A percentile compares a stretch with the other conserved stretches of the same genome.
These are phyloP conservation scores for Agrochola circellaris DNA, from an alignment of 2,888 invertebrate genomes.

Conservation along the genomic window DNA sequence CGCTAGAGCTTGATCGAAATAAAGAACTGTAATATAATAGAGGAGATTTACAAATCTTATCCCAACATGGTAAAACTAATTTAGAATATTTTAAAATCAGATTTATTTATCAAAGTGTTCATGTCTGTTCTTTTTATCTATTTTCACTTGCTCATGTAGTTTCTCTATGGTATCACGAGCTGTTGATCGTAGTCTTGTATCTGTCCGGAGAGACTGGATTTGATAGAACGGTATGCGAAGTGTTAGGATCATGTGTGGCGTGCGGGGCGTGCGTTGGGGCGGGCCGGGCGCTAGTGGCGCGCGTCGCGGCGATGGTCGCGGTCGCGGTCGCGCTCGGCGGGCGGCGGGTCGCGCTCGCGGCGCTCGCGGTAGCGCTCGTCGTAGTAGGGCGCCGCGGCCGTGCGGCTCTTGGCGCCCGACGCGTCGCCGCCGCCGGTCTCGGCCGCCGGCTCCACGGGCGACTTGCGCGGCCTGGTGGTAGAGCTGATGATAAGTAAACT, in stretches of 20 bases:
- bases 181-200: background rate
- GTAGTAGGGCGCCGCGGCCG: slow-evolving; percentile 93
- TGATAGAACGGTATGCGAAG: background rate
- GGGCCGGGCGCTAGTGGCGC: slow-evolving; percentile 34
- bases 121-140: slow-evolving; percentile 9
- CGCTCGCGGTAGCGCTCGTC: slow-evolving; percentile 95
- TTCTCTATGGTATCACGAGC: background rate
- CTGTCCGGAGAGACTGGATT: background rate
- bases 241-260: background rate
- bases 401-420: slow-evolving; percentile 89
- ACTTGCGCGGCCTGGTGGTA: slow-evolving; percentile 90
- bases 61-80: slow-evolving; percentile 21
- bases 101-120: slow-evolving; percentile 25
- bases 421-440: slow-evolving; percentile 88
- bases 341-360: slow-evolving; percentile 91
- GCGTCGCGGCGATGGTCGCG: slow-evolving; percentile 85
- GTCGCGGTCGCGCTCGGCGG: slow-evolving; percentile 90
- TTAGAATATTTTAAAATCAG: slow-evolving; percentile 6
- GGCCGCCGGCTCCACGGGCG: slow-evolving; percentile 89
- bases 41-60: slow-evolving; percentile 13
- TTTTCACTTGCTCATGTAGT: slow-evolving; percentile 2
- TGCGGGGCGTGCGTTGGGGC: too few relatives aligned
- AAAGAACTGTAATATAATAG: background rate
- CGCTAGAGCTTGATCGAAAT: background rate
- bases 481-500: slow-evolving; percentile 26